These are phyloP conservation scores for Heterochromis multidens DNA, from an alignment of 2,113 vertebrate species.

Conservation along the genomic window DNA sequence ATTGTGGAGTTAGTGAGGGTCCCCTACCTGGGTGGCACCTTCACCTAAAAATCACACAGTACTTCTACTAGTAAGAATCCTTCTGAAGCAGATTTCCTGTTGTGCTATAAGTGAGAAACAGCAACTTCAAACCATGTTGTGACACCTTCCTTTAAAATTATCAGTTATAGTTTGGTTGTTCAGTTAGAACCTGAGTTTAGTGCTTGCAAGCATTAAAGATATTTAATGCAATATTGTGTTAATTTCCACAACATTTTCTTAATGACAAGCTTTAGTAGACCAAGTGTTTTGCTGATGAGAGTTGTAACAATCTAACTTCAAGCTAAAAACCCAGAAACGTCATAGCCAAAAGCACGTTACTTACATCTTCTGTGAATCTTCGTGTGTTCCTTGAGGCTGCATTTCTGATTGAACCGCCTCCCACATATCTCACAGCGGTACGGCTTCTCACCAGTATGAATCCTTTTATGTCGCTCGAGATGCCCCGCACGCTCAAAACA, in stretches of 20 bases:
- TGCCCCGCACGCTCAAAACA: conserved; percentile 56
- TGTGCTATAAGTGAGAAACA: neutral
- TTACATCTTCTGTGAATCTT: conserved; percentile 66
- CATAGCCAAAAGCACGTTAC: neutral
- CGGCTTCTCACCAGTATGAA: conserved; percentile 70
- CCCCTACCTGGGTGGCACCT: neutral
- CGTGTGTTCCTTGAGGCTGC: conserved; percentile 69
- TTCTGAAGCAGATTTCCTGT: neutral
- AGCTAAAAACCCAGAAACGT: neutral
- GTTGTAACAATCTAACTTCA: neutral
- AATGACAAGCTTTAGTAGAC: neutral
- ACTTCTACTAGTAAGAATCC: neutral
- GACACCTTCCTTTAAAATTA: neutral
- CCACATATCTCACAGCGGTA: conserved; percentile 65
- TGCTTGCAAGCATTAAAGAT: neutral
- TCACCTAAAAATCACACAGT: neutral
- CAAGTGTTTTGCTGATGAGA: neutral
- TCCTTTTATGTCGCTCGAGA: conserved; percentile 65
- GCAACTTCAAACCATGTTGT: neutral
- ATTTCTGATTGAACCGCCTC: conserved; percentile 67
- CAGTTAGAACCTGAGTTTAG: neutral
- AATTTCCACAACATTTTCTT: neutral
- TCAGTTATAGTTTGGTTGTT: neutral
- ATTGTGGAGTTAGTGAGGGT: neutral
- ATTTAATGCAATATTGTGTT: neutral